Percentiles rank a stretch among this genome's conserved stretches.
Evolutionary conservation across 2,888 invertebrate species (phyloP).

Genomic region (Lasius platythorax): DNA sequence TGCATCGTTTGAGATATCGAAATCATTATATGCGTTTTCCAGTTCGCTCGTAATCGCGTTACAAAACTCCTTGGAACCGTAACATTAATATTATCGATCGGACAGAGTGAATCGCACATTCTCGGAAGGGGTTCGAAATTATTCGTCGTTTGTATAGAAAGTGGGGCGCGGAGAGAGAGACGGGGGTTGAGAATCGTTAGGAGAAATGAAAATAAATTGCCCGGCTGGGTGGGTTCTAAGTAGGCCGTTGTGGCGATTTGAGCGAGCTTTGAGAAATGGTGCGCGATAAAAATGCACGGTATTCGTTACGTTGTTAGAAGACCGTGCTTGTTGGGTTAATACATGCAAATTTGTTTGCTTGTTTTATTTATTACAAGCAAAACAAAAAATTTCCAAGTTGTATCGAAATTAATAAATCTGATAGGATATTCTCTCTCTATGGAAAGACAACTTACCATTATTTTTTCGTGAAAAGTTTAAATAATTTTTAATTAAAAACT

Average conservation of each 20-base stretch:
- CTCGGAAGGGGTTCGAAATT: conserved; percentile 31
- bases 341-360: conserved; percentile 54
- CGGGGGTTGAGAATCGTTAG: conserved; percentile 65
- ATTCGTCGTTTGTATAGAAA: conserved; percentile 40
- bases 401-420: background rate
- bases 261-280: conserved; percentile 72
- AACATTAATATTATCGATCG: conserved; percentile 69
- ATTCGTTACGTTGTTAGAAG: conserved; percentile 67
- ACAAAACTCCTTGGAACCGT: conserved; percentile 38
- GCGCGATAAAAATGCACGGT: conserved; percentile 68
- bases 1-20: conserved; percentile 12
- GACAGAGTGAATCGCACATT: conserved; percentile 60
- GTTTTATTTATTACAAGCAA: background rate
- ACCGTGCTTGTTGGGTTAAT: conserved; percentile 65
- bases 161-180: conserved; percentile 5
- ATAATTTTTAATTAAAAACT: background rate
- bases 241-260: conserved; percentile 55
- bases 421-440: background rate
- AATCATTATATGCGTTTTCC: conserved; percentile 43
- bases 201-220: conserved; percentile 76
- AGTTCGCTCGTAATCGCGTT: conserved; percentile 48
- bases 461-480: background rate
- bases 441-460: background rate
- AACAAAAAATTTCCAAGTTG: background rate
- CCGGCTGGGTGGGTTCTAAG: conserved; percentile 57